Base-by-base conservation (phyloP, 1,140 invertebrate species). In the Archivesica marissinica region DNA sequence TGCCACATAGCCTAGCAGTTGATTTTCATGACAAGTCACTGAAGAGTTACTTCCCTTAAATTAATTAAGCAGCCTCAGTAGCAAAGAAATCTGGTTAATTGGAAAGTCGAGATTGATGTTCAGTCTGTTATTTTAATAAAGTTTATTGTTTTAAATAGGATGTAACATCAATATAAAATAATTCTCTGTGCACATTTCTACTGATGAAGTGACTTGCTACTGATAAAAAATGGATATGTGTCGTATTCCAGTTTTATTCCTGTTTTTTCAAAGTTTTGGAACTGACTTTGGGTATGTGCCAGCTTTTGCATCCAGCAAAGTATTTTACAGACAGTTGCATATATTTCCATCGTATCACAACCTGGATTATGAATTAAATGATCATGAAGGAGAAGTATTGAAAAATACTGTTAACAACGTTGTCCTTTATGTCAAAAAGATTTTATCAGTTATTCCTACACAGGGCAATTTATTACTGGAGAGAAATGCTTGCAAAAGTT, bases 401-500 rank as follows among this genome's bases (percentile, higher is more conserved):
- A 85, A 77, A 56, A 35, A 70, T 25, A 78, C 72, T 20, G 56
- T 85, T 1, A 23, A 77, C 38, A 78, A 85, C 70, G 74, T 70
- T 52, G 44, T 85, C 52, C 44, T 77, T 20, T 85, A 77, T 70
- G 35, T 85, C 25, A 77, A 61, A 70, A 77, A 77, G 52, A 54
- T 78, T 13, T 75, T 85, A n/a, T 76, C 64, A 20, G 82, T 85
- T 33, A 23, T 77, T 2, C 82, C 82, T 11, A 23, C 28, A n/a
- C 39, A 68, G 33, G 61, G 61, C 20, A 15, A 44, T 35, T 56
- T 85, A 39, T 23, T 85, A n/a, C 47, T 85, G 33, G 50, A 77
- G 68, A 66, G 82, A 78, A 52, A 68, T 68, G 82, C 74, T 25
- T 85, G 82, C 44, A 50, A 39, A 54, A 85, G 41, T 33, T 52